Percentiles rank a stretch among this genome's conserved stretches.
Evolutionary conservation across 2,113 vertebrate species (phyloP).

Genomic region (Nyctereutes procyonoides): DNA sequence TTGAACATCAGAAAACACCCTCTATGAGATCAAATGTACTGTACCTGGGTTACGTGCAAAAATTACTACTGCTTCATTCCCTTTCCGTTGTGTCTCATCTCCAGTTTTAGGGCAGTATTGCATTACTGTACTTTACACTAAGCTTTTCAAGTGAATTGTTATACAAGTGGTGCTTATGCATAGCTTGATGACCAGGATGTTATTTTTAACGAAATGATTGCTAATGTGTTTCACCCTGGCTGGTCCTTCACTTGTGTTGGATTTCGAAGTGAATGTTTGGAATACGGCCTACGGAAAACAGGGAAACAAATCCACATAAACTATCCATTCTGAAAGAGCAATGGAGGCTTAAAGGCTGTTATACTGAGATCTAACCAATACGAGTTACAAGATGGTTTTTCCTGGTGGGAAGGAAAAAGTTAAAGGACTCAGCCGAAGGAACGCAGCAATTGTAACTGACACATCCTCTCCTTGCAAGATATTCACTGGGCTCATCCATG

Average conservation of each 20-base stretch:
- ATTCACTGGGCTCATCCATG: not conserved
- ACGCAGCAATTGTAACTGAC: constrained; percentile 1
- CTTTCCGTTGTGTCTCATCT: constrained; percentile 82
- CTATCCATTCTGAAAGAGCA: constrained; percentile 37
- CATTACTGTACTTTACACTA: constrained; percentile 87
- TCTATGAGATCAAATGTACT: constrained; percentile 94
- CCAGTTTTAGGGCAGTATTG: constrained; percentile 84
- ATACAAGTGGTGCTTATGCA: constrained; percentile 86
- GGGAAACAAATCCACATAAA: constrained; percentile 39
- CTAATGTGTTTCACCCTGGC: constrained; percentile 84
- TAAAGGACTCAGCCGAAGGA: constrained; percentile 41
- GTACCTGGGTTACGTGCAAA: constrained; percentile 95
- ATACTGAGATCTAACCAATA: not conserved
- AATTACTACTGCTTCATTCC: constrained; percentile 85
- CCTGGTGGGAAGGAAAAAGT: constrained; percentile 4
- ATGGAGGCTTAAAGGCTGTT: not conserved
- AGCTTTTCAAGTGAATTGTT: constrained; percentile 87
- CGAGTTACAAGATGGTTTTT: constrained; percentile 2
- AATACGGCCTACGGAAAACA: constrained; percentile 10
- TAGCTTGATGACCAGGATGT: constrained; percentile 86
- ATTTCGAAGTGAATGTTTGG: constrained; percentile 71
- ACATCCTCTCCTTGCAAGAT: constrained; percentile 25
- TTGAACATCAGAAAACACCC: constrained; percentile 90
- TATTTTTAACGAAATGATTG: constrained; percentile 85
- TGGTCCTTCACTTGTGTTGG: constrained; percentile 81